Evolutionary conservation across 2,113 vertebrate genomes (phyloP), one percentile per base, ranked within the genome.

Genomic region (Elaphurus davidianus): DNA sequence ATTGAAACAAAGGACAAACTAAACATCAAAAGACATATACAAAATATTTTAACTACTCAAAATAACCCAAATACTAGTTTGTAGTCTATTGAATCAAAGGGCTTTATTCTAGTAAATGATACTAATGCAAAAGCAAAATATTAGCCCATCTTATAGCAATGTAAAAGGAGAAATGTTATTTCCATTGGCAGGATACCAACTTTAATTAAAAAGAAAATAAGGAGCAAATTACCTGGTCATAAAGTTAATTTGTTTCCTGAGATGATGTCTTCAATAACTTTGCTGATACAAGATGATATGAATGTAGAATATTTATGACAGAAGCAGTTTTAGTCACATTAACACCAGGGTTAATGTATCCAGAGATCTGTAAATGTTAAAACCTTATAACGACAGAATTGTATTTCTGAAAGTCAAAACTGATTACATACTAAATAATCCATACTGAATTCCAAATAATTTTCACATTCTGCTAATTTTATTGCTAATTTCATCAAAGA

Each of bases 201-300:
- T 97, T 94, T 47, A 87, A 86, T 81, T 81, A 76, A 97, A 87
- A 94, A 76, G 16, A 95, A 83, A 95, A 47, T 43, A 90, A 83
- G 74, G 12, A 47, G 8, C 43, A 71, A 87, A 87, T 87, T 91
- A 87, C 14, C 36, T 83, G 64, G 60, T 87, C 54, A 64, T 54
- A 94, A 82, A 94, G 71, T 62, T 94, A 57, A 76, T 85, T 59
- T 47, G 36, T 83, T 88, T 94, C 62, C 47, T 87, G n/a, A 85
- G 45, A 45, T 7, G 2, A 90, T 90, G 23, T 64, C 67, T 94
- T 90, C 59, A 47, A 40, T 55, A 13, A 81, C 19, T 74, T 85
- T 74, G 78, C 59, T 91, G 28, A 76, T 40, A 83, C 4, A 79
- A 88, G 15, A 92, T 1, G 1, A 81, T 47, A 87, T 25, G 17